Evolutionary conservation across 2,113 vertebrate genomes (phyloP), one percentile per base, ranked within the genome.

Genomic region (Gallinago undulata): DNA sequence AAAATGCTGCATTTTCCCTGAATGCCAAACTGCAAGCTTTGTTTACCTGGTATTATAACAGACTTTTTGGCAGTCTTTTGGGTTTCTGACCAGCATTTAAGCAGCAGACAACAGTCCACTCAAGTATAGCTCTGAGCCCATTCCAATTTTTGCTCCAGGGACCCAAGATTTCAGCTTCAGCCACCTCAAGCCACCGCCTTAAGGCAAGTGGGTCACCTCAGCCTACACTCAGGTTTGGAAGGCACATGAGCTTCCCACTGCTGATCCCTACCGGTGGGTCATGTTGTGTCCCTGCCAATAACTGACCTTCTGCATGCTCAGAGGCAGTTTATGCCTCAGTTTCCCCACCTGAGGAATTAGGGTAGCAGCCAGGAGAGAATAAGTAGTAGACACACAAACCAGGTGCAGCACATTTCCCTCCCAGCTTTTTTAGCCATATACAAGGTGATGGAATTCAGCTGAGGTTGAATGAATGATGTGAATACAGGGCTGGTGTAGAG

Each of bases 101-200:
- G n/a, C 1, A 3, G 11, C 39, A 84, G 14, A 6, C 47, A 80
- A 55, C 19, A 56, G 15, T 3, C 7, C 19, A 22, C 0, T 0
- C 19, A 64, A 28, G 19, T 3, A 1, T 6, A 53, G 9, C 19
- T 53, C 43, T 45, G 10, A 90, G 8, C 9, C 14, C 9, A 4
- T 23, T 39, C 3, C 0, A 11, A 48, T 91, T 74, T 74, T 4
- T 1, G n/a, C 22, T 27, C 30, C 41, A 19, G 35, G 30, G 11
- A 70, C 25, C 5, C 15, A 41, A 33, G 13, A 21, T 31, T 39
- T 45, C 63, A 13, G 16, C 19, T 55, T 50, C 11, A 30, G 68
- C 9, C 53, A 56, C 48, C 17, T 30, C 19, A 25, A 39, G 24
- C 8, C 53, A 30, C 53, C 30, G 18, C 33, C 13, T 80, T 0